Evolutionary conservation across 2,797 vertebrate genomes (phyloP).

Genomic region (Micropoecilia bifurca): DNA sequence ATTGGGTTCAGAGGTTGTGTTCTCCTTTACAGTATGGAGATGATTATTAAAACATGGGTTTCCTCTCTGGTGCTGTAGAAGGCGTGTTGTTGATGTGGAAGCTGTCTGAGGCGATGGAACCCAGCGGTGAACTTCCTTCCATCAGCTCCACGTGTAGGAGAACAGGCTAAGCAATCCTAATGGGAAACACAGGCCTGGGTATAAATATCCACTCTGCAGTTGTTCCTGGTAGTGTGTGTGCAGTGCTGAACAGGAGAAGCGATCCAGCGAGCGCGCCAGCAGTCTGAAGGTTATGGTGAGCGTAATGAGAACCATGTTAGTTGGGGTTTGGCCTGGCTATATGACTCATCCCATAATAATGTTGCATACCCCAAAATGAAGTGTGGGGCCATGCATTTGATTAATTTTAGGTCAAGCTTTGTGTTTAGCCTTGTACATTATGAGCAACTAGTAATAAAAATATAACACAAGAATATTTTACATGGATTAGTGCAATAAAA

Average conservation of each 20-base stretch:
- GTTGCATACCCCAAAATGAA: neutral
- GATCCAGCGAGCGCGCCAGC: neutral
- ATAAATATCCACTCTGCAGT: conserved; percentile 55
- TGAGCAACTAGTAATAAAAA: neutral
- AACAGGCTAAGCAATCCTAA: conserved; percentile 39
- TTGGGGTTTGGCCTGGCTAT: conserved; percentile 2
- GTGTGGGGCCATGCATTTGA: conserved; percentile 1
- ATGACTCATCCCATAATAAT: conserved; percentile 63
- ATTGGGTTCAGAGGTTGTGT: neutral
- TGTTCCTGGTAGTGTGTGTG: neutral
- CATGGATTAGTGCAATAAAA: neutral
- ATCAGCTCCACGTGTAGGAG: neutral
- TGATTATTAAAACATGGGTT: neutral
- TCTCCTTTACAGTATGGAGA: neutral
- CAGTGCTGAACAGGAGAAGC: neutral
- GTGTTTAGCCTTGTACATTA: conserved; percentile 10
- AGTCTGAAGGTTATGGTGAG: conserved; percentile 12
- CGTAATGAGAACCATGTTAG: conserved; percentile 69
- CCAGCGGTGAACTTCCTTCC: neutral
- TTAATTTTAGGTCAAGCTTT: conserved; percentile 7
- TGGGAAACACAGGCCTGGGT: conserved; percentile 72
- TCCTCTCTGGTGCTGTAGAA: neutral
- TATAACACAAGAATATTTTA: neutral
- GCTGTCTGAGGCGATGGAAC: neutral
- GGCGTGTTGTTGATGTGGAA: neutral